Base-by-base conservation (phyloP, 1,140 invertebrate genomes). In the Brachionus rotundiformis region DNA sequence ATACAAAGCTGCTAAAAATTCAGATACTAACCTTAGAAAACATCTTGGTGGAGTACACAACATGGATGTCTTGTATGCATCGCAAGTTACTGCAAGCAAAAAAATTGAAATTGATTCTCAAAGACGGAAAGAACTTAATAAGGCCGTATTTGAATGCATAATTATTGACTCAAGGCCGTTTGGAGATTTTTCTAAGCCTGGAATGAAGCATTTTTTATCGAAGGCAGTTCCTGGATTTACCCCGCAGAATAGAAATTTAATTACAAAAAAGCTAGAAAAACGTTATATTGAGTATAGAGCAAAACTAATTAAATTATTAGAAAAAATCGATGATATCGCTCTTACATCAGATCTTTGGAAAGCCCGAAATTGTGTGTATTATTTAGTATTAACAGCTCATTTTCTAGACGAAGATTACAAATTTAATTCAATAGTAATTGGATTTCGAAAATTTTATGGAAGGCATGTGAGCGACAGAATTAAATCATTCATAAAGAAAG, bases 111-210 rank as follows among this genome's bases (percentile, higher is more conserved):
- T 63, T n/a, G 61, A 63, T 63, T 27, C 61, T 29, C 25, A 63
- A 25, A 63, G 27, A 29, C 25, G 29, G 29, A 27, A 63, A 63
- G 61, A 63, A 29, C 23, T 63, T 5, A 31, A 63, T 29, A 63
- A 63, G 29, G 61, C 61, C 13, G 23, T 63, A 29, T 5, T 63
- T 29, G 27, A 63, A 63, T 63, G 61, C 11, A 41, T 71, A 19
- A 39, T 71, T 39, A 41, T 71, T 11, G 65, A 71, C 41, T 39
- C 65, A 23, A 39, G 65, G 4, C 65, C 65, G n/a, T 71, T 41
- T 71, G 65, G 65, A 7, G 65, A 71, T 41, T 71, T 71, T 41
- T 41, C 65, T 10, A 39, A 41, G n/a, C 8, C n/a, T 23, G 65
- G 65, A 23, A 71, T 71, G 33, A 16, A 19, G 39, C 5, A 41